These are phyloP conservation scores for Catalaphyllia jardinei DNA, from an alignment of 64 coral and sea anemone genomes.

Conservation along the genomic window DNA sequence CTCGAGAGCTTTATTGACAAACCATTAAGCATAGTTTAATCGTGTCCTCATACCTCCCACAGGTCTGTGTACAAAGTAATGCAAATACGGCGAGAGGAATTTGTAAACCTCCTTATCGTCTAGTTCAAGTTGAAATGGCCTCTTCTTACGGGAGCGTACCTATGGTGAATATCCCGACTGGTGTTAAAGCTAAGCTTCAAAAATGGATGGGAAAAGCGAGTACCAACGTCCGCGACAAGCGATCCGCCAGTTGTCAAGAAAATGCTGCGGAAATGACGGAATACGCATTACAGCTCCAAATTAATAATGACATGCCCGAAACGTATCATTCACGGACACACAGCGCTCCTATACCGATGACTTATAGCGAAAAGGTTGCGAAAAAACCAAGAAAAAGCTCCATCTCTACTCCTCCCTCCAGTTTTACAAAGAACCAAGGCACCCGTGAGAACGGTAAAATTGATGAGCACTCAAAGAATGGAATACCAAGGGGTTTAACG, in stretches of 20 bases:
- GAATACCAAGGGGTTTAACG: not conserved
- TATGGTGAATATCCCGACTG: constrained; percentile 11
- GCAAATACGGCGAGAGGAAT: not conserved
- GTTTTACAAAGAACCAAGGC: not conserved
- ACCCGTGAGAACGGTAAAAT: constrained; percentile 3
- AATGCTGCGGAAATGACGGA: constrained; percentile 27
- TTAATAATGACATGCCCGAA: not conserved
- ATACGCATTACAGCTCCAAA: not conserved
- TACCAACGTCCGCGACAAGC: constrained; percentile 31
- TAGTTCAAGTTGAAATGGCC: constrained; percentile 6
- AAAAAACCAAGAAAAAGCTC: constrained; percentile 12
- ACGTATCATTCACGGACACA: constrained; percentile 18
- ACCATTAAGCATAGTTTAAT: constrained; percentile 44
- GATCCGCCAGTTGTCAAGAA: not conserved
- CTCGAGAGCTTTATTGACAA: constrained; percentile 37
- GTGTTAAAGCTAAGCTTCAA: constrained; percentile 37
- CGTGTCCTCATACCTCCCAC: constrained; percentile 21
- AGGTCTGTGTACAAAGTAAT: constrained; percentile 33
- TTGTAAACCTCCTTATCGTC: constrained; percentile 27
- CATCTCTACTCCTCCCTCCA: not conserved
- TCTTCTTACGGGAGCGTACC: not conserved
- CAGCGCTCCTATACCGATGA: constrained; percentile 16
- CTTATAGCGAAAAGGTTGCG: not conserved
- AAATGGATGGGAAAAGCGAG: constrained; percentile 37
- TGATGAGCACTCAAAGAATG: constrained; percentile 29